phyloP scores from a whole-genome alignment of 2,797 vertebrate species.

The Sphaeramia orbicularis region DNA sequence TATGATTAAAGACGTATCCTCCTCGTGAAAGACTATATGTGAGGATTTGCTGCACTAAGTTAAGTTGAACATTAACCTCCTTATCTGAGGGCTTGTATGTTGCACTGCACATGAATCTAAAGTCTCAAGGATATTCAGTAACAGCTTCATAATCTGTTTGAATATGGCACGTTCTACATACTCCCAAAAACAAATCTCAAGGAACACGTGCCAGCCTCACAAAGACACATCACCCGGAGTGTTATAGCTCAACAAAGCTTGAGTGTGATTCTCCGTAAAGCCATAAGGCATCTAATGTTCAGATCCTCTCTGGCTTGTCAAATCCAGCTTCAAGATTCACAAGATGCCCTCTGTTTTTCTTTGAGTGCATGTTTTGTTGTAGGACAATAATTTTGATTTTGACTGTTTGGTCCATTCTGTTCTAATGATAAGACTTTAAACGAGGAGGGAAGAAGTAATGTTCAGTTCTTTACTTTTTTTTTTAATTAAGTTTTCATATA shows the following conservation, averaged over 20 bases:
- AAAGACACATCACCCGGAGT: conserved; percentile 33
- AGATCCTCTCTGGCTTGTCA: conserved; percentile 57
- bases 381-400: neutral
- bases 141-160: conserved; percentile 10
- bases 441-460: no score
- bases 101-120: neutral
- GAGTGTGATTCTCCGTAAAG: conserved; percentile 59
- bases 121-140: conserved; percentile 24
- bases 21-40: neutral
- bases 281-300: conserved; percentile 48
- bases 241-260: conserved; percentile 56
- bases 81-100: conserved; percentile 4
- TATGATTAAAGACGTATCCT: neutral
- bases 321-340: conserved; percentile 58
- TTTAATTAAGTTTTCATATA: no score
- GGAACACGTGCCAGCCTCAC: conserved; percentile 22
- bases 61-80: neutral
- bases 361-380: conserved; percentile 1
- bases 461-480: no score
- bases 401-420: neutral
- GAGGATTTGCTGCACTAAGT: conserved; percentile 5
- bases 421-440: no score
- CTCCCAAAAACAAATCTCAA: conserved; percentile 17
- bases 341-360: conserved; percentile 40
- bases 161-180: conserved; percentile 16